phyloP scores from a whole-genome alignment of 2,888 invertebrate species.

The Imbricaverruca yamaguchii region DNA sequence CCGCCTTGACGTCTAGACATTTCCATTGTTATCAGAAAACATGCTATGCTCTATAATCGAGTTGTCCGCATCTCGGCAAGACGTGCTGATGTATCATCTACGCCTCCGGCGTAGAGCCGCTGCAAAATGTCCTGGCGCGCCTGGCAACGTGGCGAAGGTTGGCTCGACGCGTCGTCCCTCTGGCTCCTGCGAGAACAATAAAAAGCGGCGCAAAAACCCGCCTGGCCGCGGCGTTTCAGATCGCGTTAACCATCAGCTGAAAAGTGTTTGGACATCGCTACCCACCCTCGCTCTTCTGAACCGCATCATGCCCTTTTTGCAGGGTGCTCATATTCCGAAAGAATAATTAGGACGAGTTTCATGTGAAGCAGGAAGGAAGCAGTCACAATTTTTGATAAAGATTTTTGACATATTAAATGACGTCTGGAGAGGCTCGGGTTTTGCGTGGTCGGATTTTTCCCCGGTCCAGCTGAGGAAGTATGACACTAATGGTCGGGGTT shows the following conservation, averaged over 20 bases:
- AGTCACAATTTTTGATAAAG: background rate
- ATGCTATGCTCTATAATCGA: no score
- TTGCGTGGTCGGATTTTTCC: background rate
- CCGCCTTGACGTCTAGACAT: no score
- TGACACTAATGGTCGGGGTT: background rate
- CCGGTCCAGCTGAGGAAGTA: background rate
- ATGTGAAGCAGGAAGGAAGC: slow-evolving; percentile 14
- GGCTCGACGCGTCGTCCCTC: background rate
- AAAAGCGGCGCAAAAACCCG: background rate
- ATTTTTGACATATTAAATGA: background rate
- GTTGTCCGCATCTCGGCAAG: no score
- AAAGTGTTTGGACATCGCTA: background rate
- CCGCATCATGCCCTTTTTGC: background rate
- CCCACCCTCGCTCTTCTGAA: background rate
- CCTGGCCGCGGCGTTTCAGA: background rate
- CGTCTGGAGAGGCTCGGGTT: background rate
- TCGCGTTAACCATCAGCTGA: slow-evolving; percentile 4
- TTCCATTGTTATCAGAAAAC: no score
- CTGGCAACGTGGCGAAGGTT: background rate
- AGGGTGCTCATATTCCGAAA: background rate
- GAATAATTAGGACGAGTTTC: slow-evolving; percentile 2
- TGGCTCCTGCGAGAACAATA: background rate
- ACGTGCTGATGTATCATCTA: no score
- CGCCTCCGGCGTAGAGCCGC: no score
- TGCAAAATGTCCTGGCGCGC: no score